Evolutionary conservation across 2,888 invertebrate species (phyloP), one percentile per base, ranked within the genome.

Genomic region (Ashinkailepas kermadecensis): DNA sequence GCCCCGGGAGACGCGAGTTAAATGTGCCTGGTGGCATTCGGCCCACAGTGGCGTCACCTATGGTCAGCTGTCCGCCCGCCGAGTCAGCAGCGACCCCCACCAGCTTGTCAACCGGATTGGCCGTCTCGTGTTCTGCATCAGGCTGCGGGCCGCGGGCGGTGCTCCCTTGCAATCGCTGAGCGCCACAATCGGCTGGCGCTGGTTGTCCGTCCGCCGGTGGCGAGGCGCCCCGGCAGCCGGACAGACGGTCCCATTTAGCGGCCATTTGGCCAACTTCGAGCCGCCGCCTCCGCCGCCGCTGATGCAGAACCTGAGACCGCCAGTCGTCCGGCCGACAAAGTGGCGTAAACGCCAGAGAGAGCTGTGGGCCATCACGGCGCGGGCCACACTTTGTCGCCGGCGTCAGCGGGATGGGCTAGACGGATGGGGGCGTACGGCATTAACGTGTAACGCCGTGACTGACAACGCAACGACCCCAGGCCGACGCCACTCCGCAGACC

Each of bases 291-390:
- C 54, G 74, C 70, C 70, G 70, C 15, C 15, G 39, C 25, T 39
- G 39, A 56, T 74, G 56, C 74, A 74, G 56, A 56, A 74, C 74
- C 74, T 56, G 56, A 56, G 74, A 74, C 54, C 74, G 74, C 74
- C 74, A 18, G 54, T 8, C 56, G 74, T 21, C 18, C 70, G n/a
- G 70, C n/a, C 0, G 54, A 56, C 21, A 18, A 10, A 59, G 39
- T 39, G 70, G 39, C 39, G 39, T 39, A 39, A 39, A 39, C 39
- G 39, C 39, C 39, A 39, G 39, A 56, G 74, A 74, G 74, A 74
- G 74, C 21, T 74, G 74, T 56, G 54, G 74, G 56, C 54, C 9
- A 10, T 8, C 18, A 21, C 56, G 74, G 74, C 74, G 56, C 74
- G 11, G 74, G 74, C 74, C 74, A 56, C 74, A 11, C 15, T 56